phyloP scores from a whole-genome alignment of 1,140 invertebrate genomes.

The Leguminivora glycinivorella region DNA sequence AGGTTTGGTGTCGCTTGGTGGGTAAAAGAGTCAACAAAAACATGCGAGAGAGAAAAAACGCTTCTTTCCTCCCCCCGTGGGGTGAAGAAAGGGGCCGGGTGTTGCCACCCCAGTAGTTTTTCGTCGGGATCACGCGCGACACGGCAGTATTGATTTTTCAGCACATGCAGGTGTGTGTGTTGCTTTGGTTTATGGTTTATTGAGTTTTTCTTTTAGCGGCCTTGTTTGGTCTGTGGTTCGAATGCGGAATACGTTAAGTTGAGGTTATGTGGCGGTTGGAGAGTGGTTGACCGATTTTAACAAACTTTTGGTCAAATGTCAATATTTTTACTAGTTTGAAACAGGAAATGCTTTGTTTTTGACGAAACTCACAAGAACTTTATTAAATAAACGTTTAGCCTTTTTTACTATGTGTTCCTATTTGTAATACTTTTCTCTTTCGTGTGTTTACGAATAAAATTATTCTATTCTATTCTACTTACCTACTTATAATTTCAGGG shows the following conservation, averaged over 20 bases:
- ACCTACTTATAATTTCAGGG: too few species aligned
- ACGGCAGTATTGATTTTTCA: constrained; percentile 53
- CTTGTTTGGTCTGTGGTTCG: neutral
- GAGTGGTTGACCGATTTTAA: neutral
- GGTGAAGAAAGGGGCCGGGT: constrained; percentile 59
- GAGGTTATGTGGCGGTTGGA: neutral
- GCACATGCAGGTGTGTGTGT: constrained; percentile 46
- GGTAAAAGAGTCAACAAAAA: constrained; percentile 47
- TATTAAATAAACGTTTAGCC: too few species aligned
- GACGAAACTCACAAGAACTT: too few species aligned
- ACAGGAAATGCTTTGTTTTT: too few species aligned
- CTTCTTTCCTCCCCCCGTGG: constrained; percentile 56
- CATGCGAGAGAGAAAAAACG: constrained; percentile 48
- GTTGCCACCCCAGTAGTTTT: constrained; percentile 50
- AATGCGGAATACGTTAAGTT: neutral
- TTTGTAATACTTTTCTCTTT: too few species aligned
- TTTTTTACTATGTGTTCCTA: too few species aligned
- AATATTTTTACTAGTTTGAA: too few species aligned
- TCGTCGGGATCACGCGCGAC: constrained; percentile 54
- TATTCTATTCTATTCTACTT: too few species aligned
- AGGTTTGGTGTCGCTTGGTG: neutral
- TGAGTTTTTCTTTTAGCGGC: constrained; percentile 21
- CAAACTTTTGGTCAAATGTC: neutral
- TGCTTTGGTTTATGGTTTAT: constrained; percentile 3
- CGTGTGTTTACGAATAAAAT: too few species aligned